Evolutionary conservation across 2,888 invertebrate species (phyloP).

Genomic region (Uloborus plumipes): DNA sequence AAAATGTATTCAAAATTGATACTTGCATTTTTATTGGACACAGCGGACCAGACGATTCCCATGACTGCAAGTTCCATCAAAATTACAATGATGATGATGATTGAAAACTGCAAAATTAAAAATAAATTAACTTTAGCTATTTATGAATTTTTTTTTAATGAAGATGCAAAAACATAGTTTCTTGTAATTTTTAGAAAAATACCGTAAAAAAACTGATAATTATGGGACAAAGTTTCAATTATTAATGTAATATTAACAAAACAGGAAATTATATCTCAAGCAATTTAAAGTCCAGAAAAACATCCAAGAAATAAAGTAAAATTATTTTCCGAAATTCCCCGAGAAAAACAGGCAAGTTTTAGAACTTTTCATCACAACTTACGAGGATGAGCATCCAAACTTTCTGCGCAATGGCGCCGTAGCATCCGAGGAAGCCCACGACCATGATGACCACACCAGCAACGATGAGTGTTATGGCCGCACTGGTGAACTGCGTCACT

Average conservation of each 20-base stretch:
- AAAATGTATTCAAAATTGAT: too few species aligned
- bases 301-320: background rate
- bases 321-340: too few species aligned
- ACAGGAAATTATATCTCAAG: too few species aligned
- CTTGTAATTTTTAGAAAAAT: too few species aligned
- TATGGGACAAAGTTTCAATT: too few species aligned
- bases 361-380: background rate
- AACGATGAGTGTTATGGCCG: slow-evolving; percentile 28
- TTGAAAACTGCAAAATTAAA: slow-evolving; percentile 77
- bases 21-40: slow-evolving; percentile 52
- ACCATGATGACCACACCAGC: slow-evolving; percentile 49
- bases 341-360: background rate
- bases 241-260: too few species aligned
- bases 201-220: too few species aligned
- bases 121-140: background rate
- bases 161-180: too few species aligned
- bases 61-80: slow-evolving; percentile 81
- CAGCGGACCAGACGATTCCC: slow-evolving; percentile 71
- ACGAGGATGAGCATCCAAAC: slow-evolving; percentile 43
- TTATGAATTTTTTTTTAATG: background rate
- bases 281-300: background rate
- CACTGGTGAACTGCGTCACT: slow-evolving; percentile 33
- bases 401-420: slow-evolving; percentile 20
- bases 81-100: slow-evolving; percentile 81
- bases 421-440: slow-evolving; percentile 44